These are phyloP conservation scores for Aegotheles bennettii DNA, from an alignment of 2,113 vertebrate genomes.

Conservation along the genomic window DNA sequence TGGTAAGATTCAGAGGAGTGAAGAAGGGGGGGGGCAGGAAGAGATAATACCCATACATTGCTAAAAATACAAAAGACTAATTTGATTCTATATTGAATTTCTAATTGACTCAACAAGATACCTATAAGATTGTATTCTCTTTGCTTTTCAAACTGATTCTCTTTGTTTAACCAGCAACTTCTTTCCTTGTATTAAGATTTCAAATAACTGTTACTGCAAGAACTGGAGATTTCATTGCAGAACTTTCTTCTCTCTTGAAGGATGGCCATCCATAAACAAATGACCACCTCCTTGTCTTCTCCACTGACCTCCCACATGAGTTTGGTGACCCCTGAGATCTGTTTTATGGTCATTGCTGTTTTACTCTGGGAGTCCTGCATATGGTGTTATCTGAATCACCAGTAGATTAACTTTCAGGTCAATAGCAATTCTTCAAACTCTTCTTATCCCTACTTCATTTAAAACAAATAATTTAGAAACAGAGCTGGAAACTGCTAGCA, in stretches of 20 bases:
- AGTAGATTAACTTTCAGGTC: background rate
- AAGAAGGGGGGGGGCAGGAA: background rate
- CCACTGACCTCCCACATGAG: background rate
- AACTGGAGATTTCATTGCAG: background rate
- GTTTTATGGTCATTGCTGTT: slow-evolving; percentile 22
- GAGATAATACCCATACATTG: background rate
- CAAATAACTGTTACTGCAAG: background rate
- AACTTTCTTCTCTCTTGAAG: background rate
- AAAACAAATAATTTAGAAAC: background rate
- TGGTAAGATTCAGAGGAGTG: background rate
- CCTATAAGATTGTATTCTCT: background rate
- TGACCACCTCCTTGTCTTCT: background rate
- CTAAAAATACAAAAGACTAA: background rate
- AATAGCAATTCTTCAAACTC: background rate
- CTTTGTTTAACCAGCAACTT: background rate
- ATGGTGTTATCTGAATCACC: background rate
- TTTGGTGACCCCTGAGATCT: slow-evolving; percentile 18
- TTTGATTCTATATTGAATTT: background rate
- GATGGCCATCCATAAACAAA: background rate
- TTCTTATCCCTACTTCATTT: background rate
- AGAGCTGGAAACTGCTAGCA: background rate
- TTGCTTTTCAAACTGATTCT: background rate
- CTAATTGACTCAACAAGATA: background rate
- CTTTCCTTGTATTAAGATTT: background rate
- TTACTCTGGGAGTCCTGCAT: background rate